Evolutionary conservation across 2,888 invertebrate genomes (phyloP).

Genomic region (Incurvaria masculella): DNA sequence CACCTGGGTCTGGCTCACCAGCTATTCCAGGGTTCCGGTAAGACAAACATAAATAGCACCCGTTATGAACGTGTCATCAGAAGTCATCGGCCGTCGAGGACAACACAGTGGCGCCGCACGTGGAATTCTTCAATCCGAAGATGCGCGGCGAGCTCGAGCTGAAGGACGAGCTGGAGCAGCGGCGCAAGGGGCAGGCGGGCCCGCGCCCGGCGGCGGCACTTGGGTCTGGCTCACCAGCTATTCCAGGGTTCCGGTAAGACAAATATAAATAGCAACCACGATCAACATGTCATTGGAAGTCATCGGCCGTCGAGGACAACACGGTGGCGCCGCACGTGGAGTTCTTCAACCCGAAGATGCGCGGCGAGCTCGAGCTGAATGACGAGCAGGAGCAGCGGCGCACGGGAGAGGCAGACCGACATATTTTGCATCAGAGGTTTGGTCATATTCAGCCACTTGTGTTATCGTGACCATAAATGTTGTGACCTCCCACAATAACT

Average conservation of each 20-base stretch:
- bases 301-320: conserved; percentile 46
- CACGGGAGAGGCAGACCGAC: conserved; percentile 57
- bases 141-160: conserved; percentile 62
- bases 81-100: conserved; percentile 46
- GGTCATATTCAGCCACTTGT: too few relatives aligned
- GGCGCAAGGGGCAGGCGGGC: conserved; percentile 59
- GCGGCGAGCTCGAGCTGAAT: conserved; percentile 62
- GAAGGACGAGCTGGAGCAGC: conserved; percentile 61
- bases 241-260: conserved; percentile 74
- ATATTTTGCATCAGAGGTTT: too few relatives aligned
- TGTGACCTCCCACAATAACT: too few relatives aligned
- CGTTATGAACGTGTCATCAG: conserved; percentile 25
- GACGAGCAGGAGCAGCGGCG: conserved; percentile 60
- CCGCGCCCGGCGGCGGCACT: conserved; percentile 69
- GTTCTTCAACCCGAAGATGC: conserved; percentile 70
- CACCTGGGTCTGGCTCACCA: conserved; percentile 84
- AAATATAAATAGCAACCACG: too few relatives aligned
- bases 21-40: conserved; percentile 83
- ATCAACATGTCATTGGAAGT: too few relatives aligned
- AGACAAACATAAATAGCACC: conserved; percentile 20
- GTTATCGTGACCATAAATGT: too few relatives aligned
- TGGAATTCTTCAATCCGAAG: conserved; percentile 75
- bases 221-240: conserved; percentile 88
- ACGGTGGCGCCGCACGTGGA: conserved; percentile 62
- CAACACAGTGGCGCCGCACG: conserved; percentile 55